Base-by-base conservation (phyloP, 2,113 vertebrate genomes). In the Theropithecus gelada region DNA sequence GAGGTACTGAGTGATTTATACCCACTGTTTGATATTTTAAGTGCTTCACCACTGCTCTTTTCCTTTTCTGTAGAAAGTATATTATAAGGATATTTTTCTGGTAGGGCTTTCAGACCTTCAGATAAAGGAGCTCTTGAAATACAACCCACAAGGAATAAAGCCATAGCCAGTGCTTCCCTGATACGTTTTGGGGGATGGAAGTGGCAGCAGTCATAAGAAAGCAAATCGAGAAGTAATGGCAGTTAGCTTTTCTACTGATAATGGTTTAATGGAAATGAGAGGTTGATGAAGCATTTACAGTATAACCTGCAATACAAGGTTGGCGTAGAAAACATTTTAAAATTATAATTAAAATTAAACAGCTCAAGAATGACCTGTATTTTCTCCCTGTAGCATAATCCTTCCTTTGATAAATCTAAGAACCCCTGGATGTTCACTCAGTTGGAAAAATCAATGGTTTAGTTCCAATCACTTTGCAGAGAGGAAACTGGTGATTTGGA, bases 1-100 rank as follows among this genome's bases (percentile, higher is more conserved):
- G 93, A 98, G 82, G 94, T 96, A 97, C 88, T 96, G 90, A 98
- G 93, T 97, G 97, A 98, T 97, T 98, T 98, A 97, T 98, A 89
- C 81, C 90, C 96, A 94, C 95, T 93, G 82, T 97, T 98, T 97
- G 97, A 94, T 96, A 96, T 96, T 98, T 98, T 97, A 96, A 97
- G 97, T 94, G 82, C 96, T 94, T 97, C 88, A 82, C 73, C 68
- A n/a, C 90, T 92, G 95, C n/a, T 96, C 93, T 97, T 97, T 96
- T 95, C 96, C 95, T 97, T 97, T 97, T 96, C 97, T 96, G 90
- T 97, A 96, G 76, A 96, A 96, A 73, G 27, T 75, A 23, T 81
- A 57, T 85, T 81, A 57, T 88, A 76, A 66, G 43, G 50, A 30
- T 86, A 59, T 86, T 97, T 97, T 97, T 86, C 90, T 96, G 38